Base-by-base conservation (phyloP, 1,140 invertebrate species). In the Latrodectus geometricus region DNA sequence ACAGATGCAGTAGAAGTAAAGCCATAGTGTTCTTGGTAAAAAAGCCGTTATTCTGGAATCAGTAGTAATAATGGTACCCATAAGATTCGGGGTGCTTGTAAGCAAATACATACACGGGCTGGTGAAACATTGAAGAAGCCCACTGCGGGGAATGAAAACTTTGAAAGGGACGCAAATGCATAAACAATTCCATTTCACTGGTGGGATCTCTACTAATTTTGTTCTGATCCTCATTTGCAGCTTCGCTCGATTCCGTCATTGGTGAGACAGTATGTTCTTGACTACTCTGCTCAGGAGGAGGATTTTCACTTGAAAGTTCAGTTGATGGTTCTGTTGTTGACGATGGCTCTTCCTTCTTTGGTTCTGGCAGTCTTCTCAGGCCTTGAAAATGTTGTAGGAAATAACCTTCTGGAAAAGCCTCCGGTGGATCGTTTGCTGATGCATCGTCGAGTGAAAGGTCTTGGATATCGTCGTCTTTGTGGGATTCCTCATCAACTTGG, bases 41-140 rank as follows among this genome's bases (percentile, higher is more conserved):
- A 86, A 14, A 12, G 49, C 50, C 2, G 48, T 9, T 35, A 23
- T 35, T 8, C 70, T 50, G 21, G 83, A 54, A 9, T 86, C 52
- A 86, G 83, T 76, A 87, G 85, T 56, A 87, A 56, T 87, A 87
- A 80, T 87, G 70, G 35, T 79, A 87, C 76, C 85, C 85, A 78
- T 73, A 80, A 87, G 85, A 72, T 54, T 87, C 76, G 76, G 85
- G 85, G 68, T 79, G 66, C 68, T 87, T 66, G 50, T 87, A 87
- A 80, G 85, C 66, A 80, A 73, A 87, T 66, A 87, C 85, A 80
- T 87, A 87, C 76, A 87, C 85, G 52, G 85, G 85, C 66, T 79
- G 85, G 65, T 74, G 85, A 66, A 73, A 74, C 76, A 87, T 65
- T 21, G 85, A 65, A 49, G 85, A 48, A 73, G 23, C 52, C 76